Evolutionary conservation across 2,113 vertebrate species (phyloP).

Genomic region (Leptocoma aspasia): DNA sequence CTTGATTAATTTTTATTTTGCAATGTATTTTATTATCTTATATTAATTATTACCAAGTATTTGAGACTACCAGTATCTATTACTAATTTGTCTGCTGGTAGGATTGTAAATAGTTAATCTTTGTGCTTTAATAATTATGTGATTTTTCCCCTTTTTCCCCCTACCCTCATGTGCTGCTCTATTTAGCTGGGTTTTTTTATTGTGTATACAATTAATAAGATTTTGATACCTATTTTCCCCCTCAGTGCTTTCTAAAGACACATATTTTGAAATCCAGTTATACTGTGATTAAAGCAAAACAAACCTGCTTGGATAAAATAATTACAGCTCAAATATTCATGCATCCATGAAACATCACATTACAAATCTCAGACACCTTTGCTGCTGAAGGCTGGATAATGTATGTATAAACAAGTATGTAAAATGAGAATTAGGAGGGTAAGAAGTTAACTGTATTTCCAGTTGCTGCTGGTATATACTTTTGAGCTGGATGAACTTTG

Average conservation of each 20-base stretch:
- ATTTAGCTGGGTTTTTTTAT: not conserved
- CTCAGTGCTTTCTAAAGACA: not conserved
- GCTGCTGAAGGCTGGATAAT: not conserved
- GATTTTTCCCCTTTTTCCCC: not conserved
- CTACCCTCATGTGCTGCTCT: not conserved
- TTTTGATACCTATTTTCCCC: not conserved
- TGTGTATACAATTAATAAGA: not conserved
- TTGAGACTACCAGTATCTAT: not conserved
- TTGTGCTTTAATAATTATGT: not conserved
- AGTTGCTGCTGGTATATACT: not conserved
- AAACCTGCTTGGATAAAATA: not conserved
- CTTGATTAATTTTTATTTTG: not conserved
- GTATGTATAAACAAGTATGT: not conserved
- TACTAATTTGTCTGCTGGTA: not conserved
- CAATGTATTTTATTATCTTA: not conserved
- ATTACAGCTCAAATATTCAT: not conserved
- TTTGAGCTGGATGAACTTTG: not conserved
- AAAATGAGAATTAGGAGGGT: not conserved
- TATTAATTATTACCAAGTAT: not conserved
- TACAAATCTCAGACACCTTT: not conserved
- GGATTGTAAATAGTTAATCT: not conserved
- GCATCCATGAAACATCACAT: not conserved
- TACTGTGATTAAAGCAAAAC: not conserved
- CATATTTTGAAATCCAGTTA: not conserved
- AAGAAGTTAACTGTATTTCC: not conserved